phyloP scores from a whole-genome alignment of 2,888 invertebrate genomes.

The Tubulanus polymorphus region DNA sequence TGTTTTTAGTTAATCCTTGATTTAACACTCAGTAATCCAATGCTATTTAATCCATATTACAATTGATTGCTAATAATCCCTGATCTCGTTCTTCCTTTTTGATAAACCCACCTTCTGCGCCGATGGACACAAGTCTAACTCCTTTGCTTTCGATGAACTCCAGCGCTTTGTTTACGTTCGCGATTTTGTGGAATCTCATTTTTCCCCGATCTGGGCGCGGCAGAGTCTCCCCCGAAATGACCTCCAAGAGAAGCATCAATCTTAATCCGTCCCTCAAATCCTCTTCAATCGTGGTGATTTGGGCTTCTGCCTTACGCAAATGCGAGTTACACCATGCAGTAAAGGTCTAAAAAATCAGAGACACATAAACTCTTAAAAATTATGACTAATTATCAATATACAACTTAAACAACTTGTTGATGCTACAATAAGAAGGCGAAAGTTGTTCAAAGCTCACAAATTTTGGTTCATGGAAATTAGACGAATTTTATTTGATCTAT shows the following conservation, averaged over 20 bases:
- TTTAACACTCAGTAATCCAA: no score
- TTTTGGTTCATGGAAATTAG: no score
- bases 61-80: no score
- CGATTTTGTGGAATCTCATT: constrained; percentile 98
- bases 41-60: no score
- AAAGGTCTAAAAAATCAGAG: constrained; percentile 98
- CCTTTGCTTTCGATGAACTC: constrained; percentile 99
- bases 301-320: constrained; percentile 96
- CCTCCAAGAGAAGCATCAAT: constrained; percentile 96
- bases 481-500: no score
- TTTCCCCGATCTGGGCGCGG: constrained; percentile 99
- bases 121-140: constrained; percentile 97
- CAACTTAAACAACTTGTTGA: no score
- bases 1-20: no score
- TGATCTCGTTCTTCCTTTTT: no score
- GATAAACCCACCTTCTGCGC: constrained; percentile 89
- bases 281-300: constrained; percentile 98
- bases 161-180: constrained; percentile 98
- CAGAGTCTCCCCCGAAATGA: constrained; percentile 91
- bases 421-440: no score
- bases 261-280: constrained; percentile 99
- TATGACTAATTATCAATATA: no score
- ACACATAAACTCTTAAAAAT: no score
- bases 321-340: constrained; percentile 99
- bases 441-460: no score